Percentiles rank a stretch among this genome's conserved stretches.
Conservation (phyloP, 2,888 invertebrate species). For the Gastrophysa polygoni region DNA sequence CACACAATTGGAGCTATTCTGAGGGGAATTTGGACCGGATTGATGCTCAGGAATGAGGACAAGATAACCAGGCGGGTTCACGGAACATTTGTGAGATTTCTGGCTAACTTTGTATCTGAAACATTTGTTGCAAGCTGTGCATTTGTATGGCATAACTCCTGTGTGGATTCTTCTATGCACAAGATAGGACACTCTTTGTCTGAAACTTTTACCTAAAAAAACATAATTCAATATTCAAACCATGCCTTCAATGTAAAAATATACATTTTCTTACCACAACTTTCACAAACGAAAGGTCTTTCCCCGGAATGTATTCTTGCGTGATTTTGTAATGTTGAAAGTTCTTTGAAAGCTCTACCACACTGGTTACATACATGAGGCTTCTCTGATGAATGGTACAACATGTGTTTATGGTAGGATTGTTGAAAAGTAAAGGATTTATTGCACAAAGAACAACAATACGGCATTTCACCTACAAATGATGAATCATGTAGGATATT, state of each 20-base stretch:
- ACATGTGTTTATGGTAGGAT: slow-evolving; percentile 85
- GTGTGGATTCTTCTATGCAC: slow-evolving; percentile 85
- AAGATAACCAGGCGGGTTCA: slow-evolving; percentile 66
- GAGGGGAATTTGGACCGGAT: not conserved
- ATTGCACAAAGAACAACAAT: slow-evolving; percentile 79
- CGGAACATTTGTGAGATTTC: slow-evolving; percentile 79
- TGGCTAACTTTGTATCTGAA: slow-evolving; percentile 88
- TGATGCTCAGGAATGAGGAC: slow-evolving; percentile 50
- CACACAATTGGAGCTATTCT: slow-evolving; percentile 33
- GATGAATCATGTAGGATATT: too few relatives aligned
- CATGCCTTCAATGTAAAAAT: too few relatives aligned
- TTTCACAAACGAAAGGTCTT: slow-evolving; percentile 86
- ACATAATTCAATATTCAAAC: not conserved
- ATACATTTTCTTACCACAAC: slow-evolving; percentile 68
- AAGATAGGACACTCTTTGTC: slow-evolving; percentile 84
- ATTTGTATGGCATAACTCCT: slow-evolving; percentile 86
- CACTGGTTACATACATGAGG: slow-evolving; percentile 77
- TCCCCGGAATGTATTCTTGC: slow-evolving; percentile 85
- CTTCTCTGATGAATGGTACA: slow-evolving; percentile 87
- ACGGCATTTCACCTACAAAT: slow-evolving; percentile 82
- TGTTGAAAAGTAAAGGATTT: slow-evolving; percentile 90
- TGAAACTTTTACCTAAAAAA: slow-evolving; percentile 78
- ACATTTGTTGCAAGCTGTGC: slow-evolving; percentile 78
- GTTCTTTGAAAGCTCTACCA: slow-evolving; percentile 83
- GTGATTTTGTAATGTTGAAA: slow-evolving; percentile 86